Conservation (phyloP, 2,113 vertebrate genomes). For the Lagenorhynchus albirostris region DNA sequence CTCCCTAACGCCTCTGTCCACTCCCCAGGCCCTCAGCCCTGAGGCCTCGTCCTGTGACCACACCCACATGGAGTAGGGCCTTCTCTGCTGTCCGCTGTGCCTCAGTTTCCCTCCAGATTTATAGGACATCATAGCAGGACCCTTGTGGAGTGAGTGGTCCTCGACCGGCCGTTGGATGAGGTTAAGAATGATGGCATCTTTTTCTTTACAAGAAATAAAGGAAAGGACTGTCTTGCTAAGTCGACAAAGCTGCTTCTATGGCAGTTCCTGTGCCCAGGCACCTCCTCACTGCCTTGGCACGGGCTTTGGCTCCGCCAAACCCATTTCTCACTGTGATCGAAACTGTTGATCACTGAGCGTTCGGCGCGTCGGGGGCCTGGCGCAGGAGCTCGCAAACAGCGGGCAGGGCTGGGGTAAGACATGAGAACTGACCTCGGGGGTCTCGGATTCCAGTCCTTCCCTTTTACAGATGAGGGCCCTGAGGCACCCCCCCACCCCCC, state of each 20-base stretch:
- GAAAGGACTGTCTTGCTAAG: not conserved
- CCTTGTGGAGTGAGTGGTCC: not conserved
- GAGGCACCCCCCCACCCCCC: rapidly evolving
- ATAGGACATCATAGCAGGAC: rapidly evolving
- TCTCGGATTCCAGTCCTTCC: not conserved
- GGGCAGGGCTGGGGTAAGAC: not conserved
- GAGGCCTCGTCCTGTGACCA: not conserved
- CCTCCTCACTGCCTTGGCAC: not conserved
- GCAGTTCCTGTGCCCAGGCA: not conserved
- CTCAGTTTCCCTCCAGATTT: not conserved
- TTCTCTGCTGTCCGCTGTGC: rapidly evolving
- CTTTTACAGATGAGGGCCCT: not conserved
- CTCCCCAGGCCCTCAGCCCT: not conserved
- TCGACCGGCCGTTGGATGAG: not conserved
- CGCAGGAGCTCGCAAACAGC: rapidly evolving
- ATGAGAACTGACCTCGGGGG: not conserved
- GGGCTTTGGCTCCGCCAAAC: not conserved
- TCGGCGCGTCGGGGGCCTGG: not conserved
- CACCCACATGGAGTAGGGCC: not conserved
- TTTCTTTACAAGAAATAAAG: not conserved
- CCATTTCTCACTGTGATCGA: not conserved
- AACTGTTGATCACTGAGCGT: not conserved
- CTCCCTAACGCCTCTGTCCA: rapidly evolving
- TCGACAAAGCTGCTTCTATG: not conserved
- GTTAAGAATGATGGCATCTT: not conserved